phyloP scores from a whole-genome alignment of 1,140 invertebrate genomes.

The Lepeophtheirus salmonis region DNA sequence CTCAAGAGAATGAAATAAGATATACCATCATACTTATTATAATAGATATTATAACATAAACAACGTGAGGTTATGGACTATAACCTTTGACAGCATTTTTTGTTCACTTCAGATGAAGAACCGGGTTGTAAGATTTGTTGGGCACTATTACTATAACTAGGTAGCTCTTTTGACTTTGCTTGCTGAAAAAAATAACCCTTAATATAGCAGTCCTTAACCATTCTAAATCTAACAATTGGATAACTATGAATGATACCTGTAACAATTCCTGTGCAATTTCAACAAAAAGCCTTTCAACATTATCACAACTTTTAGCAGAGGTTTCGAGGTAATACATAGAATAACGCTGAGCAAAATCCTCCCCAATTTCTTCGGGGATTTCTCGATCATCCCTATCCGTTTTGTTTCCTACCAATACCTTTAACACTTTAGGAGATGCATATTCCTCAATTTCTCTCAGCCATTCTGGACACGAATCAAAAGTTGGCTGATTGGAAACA shows the following conservation, averaged over 20 bases:
- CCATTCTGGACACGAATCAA: conserved; percentile 89
- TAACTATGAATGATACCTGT: conserved; percentile 37
- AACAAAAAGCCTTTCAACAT: conserved; percentile 88
- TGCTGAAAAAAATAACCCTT: conserved; percentile 36
- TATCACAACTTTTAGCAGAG: conserved; percentile 90
- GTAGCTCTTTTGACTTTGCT: conserved; percentile 52
- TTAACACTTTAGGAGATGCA: conserved; percentile 77
- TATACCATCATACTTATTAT: too few species aligned
- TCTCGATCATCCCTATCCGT: conserved; percentile 84
- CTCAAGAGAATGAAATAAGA: too few species aligned
- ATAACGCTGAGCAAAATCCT: conserved; percentile 81
- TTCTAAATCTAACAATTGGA: neutral
- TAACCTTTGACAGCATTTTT: neutral
- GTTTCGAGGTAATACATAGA: conserved; percentile 97
- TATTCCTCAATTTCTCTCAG: conserved; percentile 88
- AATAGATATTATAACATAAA: too few species aligned
- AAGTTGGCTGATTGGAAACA: conserved; percentile 88
- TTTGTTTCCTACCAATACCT: conserved; percentile 86
- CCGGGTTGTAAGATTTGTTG: conserved; percentile 9
- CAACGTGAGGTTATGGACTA: too few species aligned
- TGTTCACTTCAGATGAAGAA: neutral
- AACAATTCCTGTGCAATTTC: conserved; percentile 82
- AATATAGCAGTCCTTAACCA: neutral
- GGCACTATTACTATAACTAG: conserved; percentile 46
- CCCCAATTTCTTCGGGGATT: conserved; percentile 80